Percentiles rank a stretch among this genome's conserved stretches.
phyloP scores from a whole-genome alignment of 1,140 invertebrate genomes.

The Monochamus saltuarius region DNA sequence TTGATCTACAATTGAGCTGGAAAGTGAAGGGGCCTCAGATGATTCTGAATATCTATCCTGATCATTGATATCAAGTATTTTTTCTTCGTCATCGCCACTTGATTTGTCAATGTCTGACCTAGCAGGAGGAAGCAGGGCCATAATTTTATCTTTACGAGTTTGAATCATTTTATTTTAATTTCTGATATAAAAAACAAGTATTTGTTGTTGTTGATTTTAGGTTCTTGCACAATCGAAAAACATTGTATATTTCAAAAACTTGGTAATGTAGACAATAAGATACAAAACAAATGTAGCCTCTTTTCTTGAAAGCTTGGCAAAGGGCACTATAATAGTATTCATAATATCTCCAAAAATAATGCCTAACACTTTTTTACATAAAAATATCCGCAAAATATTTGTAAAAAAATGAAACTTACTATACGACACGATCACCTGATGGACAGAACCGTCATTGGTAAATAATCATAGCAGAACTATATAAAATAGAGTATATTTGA shows the following conservation, averaged over 20 bases:
- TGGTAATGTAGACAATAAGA: constrained; percentile 13
- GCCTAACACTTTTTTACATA: constrained; percentile 12
- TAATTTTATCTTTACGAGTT: constrained; percentile 10
- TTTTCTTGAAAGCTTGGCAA: no score
- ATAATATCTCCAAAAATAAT: constrained; percentile 8
- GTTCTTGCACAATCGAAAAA: neutral
- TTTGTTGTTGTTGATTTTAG: neutral
- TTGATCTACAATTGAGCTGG: constrained; percentile 11
- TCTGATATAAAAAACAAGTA: neutral
- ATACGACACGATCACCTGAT: constrained; percentile 11
- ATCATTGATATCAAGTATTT: no score
- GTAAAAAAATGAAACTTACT: constrained; percentile 14
- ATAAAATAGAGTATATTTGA: constrained; percentile 3
- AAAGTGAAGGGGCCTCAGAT: constrained; percentile 5
- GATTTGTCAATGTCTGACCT: no score
- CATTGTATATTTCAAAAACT: constrained; percentile 2
- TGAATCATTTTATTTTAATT: constrained; percentile 13
- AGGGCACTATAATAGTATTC: no score
- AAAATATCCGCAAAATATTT: constrained; percentile 7
- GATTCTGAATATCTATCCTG: constrained; percentile 17
- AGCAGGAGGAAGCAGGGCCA: no score
- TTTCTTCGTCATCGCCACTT: no score
- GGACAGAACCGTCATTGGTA: constrained; percentile 13
- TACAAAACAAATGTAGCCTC: no score
- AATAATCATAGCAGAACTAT: constrained; percentile 6